phyloP scores from a whole-genome alignment of 1,140 invertebrate species.

The Saxidomus purpurata region DNA sequence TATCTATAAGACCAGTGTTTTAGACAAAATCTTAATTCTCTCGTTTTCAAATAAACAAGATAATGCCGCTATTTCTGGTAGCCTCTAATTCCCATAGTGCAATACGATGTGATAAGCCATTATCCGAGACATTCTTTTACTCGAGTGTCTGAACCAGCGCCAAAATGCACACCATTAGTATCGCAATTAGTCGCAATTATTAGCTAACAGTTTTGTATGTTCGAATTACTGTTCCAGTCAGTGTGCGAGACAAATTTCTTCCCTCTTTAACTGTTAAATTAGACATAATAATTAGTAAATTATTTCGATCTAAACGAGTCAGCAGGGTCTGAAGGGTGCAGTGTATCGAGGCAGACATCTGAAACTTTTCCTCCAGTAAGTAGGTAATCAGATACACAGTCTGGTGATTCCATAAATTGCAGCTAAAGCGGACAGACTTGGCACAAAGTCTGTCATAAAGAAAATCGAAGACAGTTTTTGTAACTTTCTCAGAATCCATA shows the following conservation, averaged over 20 bases:
- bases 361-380: too few relatives aligned
- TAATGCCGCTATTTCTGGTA: background rate
- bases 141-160: background rate
- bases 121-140: background rate
- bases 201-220: constrained; percentile 10
- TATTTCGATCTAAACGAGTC: too few relatives aligned
- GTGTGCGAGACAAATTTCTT: background rate
- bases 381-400: too few relatives aligned
- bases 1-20: background rate
- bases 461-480: too few relatives aligned
- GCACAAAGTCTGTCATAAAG: too few relatives aligned
- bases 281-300: background rate
- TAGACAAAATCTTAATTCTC: background rate
- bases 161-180: background rate
- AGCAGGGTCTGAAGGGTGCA: too few relatives aligned
- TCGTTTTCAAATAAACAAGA: background rate
- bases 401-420: too few relatives aligned
- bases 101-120: background rate
- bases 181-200: background rate
- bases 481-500: too few relatives aligned
- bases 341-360: too few relatives aligned
- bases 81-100: background rate
- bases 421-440: too few relatives aligned
- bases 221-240: background rate
- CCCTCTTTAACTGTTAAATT: constrained; percentile 11